Evolutionary conservation across 2,797 vertebrate species (phyloP), one percentile per base, ranked within the genome.

Genomic region (Pampus argenteus): DNA sequence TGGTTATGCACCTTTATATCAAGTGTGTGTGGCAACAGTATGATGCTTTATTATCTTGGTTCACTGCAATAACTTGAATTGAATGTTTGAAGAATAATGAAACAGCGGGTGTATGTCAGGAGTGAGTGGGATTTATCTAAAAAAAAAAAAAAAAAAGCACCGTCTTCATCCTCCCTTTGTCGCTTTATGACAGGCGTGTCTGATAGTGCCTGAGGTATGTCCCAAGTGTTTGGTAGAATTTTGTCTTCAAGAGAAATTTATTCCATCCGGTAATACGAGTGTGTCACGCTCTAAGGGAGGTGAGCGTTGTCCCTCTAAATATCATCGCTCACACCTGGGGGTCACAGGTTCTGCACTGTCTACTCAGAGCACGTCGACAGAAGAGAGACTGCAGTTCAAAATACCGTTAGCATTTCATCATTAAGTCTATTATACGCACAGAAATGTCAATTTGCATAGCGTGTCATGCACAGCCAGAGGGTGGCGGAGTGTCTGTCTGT

Each of bases 371-470:
- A 77, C 40, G 55, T 87, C 85, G 84, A 61, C 66, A 57, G 29
- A n/a, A n/a, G 7, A 75, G 65, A 69, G 60, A 71, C 52, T 1
- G 60, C 18, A 15, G 74, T 79, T 84, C 65, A 78, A 82, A 87
- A 86, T 80, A 78, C 79, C 78, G 81, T 83, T 71, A 82, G 72
- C 57, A 59, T 90, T 87, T 87, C 77, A 88, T 88, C 76, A 79
- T 83, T 74, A 45, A 78, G 64, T 82, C 79, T 79, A 75, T 82
- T 79, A 82, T 82, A 82, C 65, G 49, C 52, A 15, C 64, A 22
- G 55, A 71, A 79, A 88, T 87, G 91, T 89, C 88, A 78, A 90
- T 91, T 88, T 79, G 81, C 76, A 85, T 91, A 57, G 61, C 61
- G 9, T 86, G 86, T 86, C 84, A 87, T 31, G 57, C 59, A 51